Conservation (phyloP, 2,797 vertebrate species). For the Nyctibius grandis region DNA sequence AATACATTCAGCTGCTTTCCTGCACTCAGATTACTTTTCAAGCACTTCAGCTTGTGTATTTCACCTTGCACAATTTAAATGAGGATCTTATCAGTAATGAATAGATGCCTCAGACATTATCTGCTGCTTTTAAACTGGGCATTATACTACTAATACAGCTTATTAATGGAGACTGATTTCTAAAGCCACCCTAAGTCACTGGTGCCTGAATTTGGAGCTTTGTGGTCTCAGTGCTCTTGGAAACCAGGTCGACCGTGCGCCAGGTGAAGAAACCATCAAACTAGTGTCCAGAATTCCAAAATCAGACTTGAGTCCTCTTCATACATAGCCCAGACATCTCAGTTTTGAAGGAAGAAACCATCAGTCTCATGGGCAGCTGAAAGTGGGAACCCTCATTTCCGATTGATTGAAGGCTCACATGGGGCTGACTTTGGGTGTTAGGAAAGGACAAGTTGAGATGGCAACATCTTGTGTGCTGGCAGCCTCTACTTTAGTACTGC, state of each 20-base stretch:
- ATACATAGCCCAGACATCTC: background rate
- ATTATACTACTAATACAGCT: background rate
- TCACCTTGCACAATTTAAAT: background rate
- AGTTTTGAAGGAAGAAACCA: background rate
- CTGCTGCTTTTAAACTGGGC: background rate
- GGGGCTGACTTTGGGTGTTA: background rate
- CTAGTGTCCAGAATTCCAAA: background rate
- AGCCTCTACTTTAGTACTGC: background rate
- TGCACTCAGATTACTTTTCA: background rate
- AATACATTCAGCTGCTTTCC: background rate
- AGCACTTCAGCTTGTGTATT: background rate
- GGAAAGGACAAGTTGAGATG: background rate
- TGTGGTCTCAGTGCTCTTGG: background rate
- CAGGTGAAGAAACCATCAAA: background rate
- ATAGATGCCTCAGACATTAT: background rate
- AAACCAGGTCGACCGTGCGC: background rate
- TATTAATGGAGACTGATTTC: background rate
- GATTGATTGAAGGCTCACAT: background rate
- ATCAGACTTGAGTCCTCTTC: background rate
- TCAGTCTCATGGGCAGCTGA: background rate
- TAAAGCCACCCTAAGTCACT: background rate
- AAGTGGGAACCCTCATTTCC: background rate
- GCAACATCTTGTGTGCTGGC: background rate
- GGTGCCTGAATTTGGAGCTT: background rate
- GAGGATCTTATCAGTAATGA: background rate